phyloP scores from a whole-genome alignment of 2,888 invertebrate species.

The Teleiodes luculella region DNA sequence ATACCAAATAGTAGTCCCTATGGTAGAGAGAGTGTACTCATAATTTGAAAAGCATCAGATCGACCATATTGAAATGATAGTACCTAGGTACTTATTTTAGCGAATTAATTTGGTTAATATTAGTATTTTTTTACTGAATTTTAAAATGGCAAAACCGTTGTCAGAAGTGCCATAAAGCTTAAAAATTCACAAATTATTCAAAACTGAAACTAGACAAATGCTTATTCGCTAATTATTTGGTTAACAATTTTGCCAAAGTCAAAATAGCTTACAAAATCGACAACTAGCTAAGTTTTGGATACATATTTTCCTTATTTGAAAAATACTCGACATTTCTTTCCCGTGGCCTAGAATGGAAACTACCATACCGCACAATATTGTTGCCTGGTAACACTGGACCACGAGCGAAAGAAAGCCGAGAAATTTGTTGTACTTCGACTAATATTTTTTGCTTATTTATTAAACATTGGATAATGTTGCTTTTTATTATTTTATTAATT shows the following conservation, averaged over 20 bases:
- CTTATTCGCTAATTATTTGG: too few species aligned
- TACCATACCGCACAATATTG: conserved; percentile 33
- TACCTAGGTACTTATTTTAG: too few species aligned
- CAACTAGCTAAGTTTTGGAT: conserved; percentile 67
- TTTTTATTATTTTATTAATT: conserved; percentile 24
- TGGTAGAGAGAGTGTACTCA: too few species aligned
- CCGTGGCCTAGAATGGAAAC: conserved; percentile 28
- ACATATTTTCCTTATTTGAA: conserved; percentile 69
- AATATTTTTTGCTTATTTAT: conserved; percentile 57
- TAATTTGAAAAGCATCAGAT: too few species aligned
- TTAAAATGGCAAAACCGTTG: too few species aligned
- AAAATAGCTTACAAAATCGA: conserved; percentile 50
- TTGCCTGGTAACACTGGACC: conserved; percentile 33
- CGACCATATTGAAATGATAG: too few species aligned
- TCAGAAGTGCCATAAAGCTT: too few species aligned
- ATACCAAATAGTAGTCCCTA: too few species aligned
- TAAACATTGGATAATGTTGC: conserved; percentile 64
- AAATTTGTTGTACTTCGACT: conserved; percentile 54
- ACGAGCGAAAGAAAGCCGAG: conserved; percentile 23
- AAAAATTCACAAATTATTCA: too few species aligned
- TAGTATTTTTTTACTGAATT: too few species aligned
- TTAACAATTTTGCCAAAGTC: not conserved
- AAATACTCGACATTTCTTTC: conserved; percentile 30
- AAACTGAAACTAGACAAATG: too few species aligned
- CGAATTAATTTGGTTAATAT: too few species aligned